A percentile compares a stretch with the other conserved stretches of the same genome.
phyloP scores from a whole-genome alignment of 2,113 vertebrate genomes.

The Drymodes brunneopygia region DNA sequence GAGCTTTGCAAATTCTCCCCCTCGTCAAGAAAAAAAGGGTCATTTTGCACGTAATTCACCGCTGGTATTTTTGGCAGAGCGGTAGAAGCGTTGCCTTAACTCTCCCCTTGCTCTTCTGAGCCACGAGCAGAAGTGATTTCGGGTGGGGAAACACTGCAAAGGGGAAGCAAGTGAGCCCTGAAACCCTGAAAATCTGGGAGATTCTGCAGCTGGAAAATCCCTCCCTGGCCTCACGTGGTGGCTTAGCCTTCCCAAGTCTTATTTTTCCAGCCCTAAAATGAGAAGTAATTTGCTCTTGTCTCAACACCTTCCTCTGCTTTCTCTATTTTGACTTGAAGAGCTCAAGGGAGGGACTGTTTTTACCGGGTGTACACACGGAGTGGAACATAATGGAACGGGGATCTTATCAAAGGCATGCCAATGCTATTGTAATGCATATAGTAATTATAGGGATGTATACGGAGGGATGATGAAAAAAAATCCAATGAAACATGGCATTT shows the following conservation, averaged over 20 bases:
- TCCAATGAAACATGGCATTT: constrained; percentile 31
- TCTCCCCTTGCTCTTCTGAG: fast-evolving
- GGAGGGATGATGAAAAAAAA: not conserved
- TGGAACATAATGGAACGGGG: not conserved
- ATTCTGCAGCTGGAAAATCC: not conserved
- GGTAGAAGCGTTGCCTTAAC: not conserved
- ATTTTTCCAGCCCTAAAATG: not conserved
- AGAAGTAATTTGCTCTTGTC: constrained; percentile 37
- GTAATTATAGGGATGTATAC: constrained; percentile 34
- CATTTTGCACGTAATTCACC: fast-evolving
- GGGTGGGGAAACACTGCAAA: fast-evolving
- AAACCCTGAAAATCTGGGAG: not conserved
- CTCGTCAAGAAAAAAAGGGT: fast-evolving
- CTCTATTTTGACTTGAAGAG: constrained; percentile 39
- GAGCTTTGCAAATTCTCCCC: not conserved
- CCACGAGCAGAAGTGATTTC: fast-evolving
- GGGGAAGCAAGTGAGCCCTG: not conserved
- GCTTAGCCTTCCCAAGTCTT: not conserved
- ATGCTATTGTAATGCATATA: constrained; percentile 19
- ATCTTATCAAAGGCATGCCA: constrained; percentile 16
- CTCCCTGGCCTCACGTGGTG: not conserved
- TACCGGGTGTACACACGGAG: not conserved
- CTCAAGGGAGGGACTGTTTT: constrained; percentile 48
- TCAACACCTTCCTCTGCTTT: constrained; percentile 24
- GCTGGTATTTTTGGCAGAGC: fast-evolving